Evolutionary conservation across 30 jellyfish, hydroid and myxozoan species (phyloP), one percentile per base, ranked within the genome.

Genomic region (Aurelia aurita): DNA sequence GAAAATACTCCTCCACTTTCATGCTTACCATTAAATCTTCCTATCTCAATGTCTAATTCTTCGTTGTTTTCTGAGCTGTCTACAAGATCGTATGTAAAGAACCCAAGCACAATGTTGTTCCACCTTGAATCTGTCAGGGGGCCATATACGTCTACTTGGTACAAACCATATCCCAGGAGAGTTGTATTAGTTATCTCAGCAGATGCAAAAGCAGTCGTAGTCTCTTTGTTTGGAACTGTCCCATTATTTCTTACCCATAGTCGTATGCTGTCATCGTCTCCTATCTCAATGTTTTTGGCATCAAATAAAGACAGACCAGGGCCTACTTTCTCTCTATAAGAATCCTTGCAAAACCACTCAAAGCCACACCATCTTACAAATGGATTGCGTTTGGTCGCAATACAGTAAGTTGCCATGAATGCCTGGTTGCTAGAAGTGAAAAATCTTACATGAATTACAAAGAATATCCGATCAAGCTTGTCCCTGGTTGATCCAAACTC

Each of bases 21-120:
- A 66, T 80, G 90, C 5, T 16, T 80, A 13, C 90, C 90, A 31
- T 55, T 25, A 35, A 80, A 80, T 5, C 78, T 80, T 19, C 90
- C 90, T 64, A 80, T 80, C 49, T 80, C 90, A 20, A 80, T 80
- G 34, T 80, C 90, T 18, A 80, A 64, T 39, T 80, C 90, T 26
- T 65, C 47, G 26, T 46, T 80, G 19, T 46, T 16, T 49, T 69
- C 65, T 15, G 62, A 5, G 7, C 65, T 3, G 31, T 53, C 53
- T 14, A 64, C 90, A 6, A 47, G 28, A 45, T 80, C 74, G 66
- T 63, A 80, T 1, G 90, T 80, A 21, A 80, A 80, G 26, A 80
- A 66, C 4, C 90, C 90, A 47, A 80, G 45, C 8, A 80, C 90
- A 22, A 80, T 26, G 34, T 46, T 19, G 19, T 80, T 66, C 90